Percentiles rank a stretch among this genome's conserved stretches.
Conservation (phyloP, 2,888 invertebrate genomes). For the Andricus curvator region DNA sequence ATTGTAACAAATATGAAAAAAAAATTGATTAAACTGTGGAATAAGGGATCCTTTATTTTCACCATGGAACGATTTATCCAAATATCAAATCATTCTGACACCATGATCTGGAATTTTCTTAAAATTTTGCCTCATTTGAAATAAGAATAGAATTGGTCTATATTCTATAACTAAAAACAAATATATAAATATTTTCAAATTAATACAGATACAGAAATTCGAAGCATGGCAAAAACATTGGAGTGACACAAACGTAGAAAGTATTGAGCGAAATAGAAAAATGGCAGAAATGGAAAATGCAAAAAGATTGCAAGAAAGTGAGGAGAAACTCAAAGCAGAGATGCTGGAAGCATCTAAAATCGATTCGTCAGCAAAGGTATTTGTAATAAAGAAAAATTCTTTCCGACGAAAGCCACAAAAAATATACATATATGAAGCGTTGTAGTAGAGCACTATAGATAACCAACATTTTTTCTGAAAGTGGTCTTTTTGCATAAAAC, state of each 20-base stretch:
- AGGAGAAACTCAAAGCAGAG: constrained; percentile 39
- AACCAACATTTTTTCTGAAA: too few relatives aligned
- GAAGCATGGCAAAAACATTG: constrained; percentile 83
- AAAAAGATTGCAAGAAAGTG: constrained; percentile 78
- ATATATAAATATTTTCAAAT: neutral
- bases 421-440: neutral
- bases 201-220: constrained; percentile 80
- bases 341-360: constrained; percentile 23
- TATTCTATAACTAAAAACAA: neutral
- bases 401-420: constrained; percentile 8
- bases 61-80: too few relatives aligned
- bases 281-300: constrained; percentile 73
- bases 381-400: neutral
- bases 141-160: too few relatives aligned
- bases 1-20: too few relatives aligned
- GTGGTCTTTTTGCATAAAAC: too few relatives aligned
- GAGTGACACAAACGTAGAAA: constrained; percentile 78
- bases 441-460: too few relatives aligned
- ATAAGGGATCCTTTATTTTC: too few relatives aligned
- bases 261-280: constrained; percentile 78
- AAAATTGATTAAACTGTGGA: too few relatives aligned
- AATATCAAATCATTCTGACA: too few relatives aligned
- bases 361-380: constrained; percentile 39
- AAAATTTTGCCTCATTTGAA: too few relatives aligned
- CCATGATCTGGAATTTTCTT: neutral